Evolutionary conservation across 2,797 vertebrate species (phyloP).

Genomic region (Pseudochromis fuscus): DNA sequence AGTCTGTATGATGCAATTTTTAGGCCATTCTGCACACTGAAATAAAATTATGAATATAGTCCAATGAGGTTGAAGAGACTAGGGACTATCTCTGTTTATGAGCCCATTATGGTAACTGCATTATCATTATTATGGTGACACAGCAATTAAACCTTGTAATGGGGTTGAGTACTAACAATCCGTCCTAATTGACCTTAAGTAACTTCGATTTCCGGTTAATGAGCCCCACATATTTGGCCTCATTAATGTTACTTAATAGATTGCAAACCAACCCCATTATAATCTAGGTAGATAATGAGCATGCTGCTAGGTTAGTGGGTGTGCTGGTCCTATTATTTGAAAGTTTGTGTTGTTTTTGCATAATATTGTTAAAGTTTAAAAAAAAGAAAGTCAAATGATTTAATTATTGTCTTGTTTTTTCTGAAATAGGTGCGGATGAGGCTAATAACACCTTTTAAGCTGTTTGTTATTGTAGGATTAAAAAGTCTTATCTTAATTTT

Average conservation of each 20-base stretch:
- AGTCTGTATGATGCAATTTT: constrained; percentile 21
- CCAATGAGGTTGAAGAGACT: constrained; percentile 33
- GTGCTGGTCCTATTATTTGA: constrained; percentile 34
- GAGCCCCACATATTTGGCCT: constrained; percentile 73
- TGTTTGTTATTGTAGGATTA: constrained; percentile 19
- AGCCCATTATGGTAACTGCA: constrained; percentile 63
- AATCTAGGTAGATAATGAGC: constrained; percentile 62
- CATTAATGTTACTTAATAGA: constrained; percentile 75
- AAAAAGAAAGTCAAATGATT: constrained; percentile 21
- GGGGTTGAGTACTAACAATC: constrained; percentile 73
- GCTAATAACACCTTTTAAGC: constrained; percentile 20
- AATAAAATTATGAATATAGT: constrained; percentile 36
- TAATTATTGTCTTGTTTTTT: constrained; percentile 25
- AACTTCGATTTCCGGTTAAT: constrained; percentile 72
- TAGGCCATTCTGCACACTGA: constrained; percentile 15
- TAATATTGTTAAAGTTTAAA: constrained; percentile 24
- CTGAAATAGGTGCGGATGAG: constrained; percentile 1
- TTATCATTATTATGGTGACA: constrained; percentile 74
- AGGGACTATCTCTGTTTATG: constrained; percentile 57
- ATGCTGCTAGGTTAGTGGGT: constrained; percentile 24
- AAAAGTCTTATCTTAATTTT: constrained; percentile 24
- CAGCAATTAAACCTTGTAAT: constrained; percentile 74
- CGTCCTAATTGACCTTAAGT: constrained; percentile 73
- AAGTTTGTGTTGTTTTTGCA: constrained; percentile 36
- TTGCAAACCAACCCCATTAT: constrained; percentile 60